Evolutionary conservation across 1,140 invertebrate genomes (phyloP), one percentile per base, ranked within the genome.

Genomic region (Anoplolepis gracilipes): DNA sequence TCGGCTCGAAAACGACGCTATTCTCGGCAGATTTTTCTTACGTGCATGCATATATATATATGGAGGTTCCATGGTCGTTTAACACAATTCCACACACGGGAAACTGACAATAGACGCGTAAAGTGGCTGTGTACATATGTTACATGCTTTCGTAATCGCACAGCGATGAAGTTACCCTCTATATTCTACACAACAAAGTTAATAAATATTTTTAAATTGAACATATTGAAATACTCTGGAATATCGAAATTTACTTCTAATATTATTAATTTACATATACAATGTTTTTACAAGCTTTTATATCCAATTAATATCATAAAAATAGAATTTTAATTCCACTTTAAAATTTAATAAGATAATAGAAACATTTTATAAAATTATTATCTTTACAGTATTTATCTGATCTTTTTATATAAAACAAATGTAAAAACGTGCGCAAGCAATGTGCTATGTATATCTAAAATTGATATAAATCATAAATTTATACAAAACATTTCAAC

Each of bases 1-100:
- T 73, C 79, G 59, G 33, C 36, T 84, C n/a, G 62, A 65, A 69
- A 88, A 73, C 33, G 69, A 6, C 42, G 46, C 57, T 61, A 13
- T 72, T 30, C 8, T 53, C 42, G 19, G 7, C n/a, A 33, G 30
- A 73, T n/a, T n/a, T 49, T 72, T 73, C 10, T 22, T 59, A 69
- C 7, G n/a, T 19, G 53, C 8, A 69, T 28, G 46, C 13, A 49
- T 42, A 36, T 13, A 64, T 13, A 36, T 13, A 64, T 13, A 62
- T 64, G 25, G 33, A 25, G 3, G 4, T 53, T 16, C 8, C 30
- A 65, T 78, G 16, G 30, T 79, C 61, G 39, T 55, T 16, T n/a
- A 79, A 69, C 46, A 53, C 30, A 22, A 7, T 67, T 67, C 11
- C n/a, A 22, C 1, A 22, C 22, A 67, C 22, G 42, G 3, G 10